These are phyloP conservation scores for Notothenia coriiceps DNA, from an alignment of 2,113 vertebrate species.

Conservation along the genomic window DNA sequence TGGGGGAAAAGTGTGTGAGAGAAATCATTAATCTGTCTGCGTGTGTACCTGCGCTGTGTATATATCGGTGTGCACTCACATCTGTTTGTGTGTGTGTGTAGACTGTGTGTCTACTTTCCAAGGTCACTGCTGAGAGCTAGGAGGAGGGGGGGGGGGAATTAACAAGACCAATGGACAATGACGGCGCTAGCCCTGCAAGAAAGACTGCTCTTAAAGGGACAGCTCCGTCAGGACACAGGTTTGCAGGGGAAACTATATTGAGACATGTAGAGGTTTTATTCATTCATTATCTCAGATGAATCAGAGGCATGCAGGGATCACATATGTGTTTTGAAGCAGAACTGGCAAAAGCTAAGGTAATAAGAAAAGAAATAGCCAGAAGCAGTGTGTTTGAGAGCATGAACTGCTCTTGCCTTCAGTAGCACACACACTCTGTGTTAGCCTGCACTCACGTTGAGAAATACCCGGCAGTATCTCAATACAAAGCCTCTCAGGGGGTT, in stretches of 20 bases:
- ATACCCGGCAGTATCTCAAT: constrained; percentile 45
- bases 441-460: constrained; percentile 39
- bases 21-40: constrained; percentile 49
- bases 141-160: constrained; percentile 48
- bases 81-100: constrained; percentile 27
- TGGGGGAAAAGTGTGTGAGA: constrained; percentile 21
- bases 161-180: constrained; percentile 75
- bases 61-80: constrained; percentile 50
- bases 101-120: constrained; percentile 66
- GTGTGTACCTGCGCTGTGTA: constrained; percentile 24
- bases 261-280: constrained; percentile 15
- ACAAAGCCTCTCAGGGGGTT: constrained; percentile 61
- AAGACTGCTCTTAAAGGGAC: constrained; percentile 72
- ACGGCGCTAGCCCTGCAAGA: constrained; percentile 70
- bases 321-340: constrained; percentile 18
- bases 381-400: constrained; percentile 21
- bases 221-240: constrained; percentile 36
- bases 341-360: constrained; percentile 11
- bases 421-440: neutral
- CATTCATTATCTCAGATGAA: neutral
- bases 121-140: constrained; percentile 74
- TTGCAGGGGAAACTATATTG: constrained; percentile 21
- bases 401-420: constrained; percentile 34
- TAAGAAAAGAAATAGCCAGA: constrained; percentile 17
- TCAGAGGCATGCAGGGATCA: constrained; percentile 7